Evolutionary conservation across 2,113 vertebrate genomes (phyloP).

Genomic region (Chaetodon trifascialis): DNA sequence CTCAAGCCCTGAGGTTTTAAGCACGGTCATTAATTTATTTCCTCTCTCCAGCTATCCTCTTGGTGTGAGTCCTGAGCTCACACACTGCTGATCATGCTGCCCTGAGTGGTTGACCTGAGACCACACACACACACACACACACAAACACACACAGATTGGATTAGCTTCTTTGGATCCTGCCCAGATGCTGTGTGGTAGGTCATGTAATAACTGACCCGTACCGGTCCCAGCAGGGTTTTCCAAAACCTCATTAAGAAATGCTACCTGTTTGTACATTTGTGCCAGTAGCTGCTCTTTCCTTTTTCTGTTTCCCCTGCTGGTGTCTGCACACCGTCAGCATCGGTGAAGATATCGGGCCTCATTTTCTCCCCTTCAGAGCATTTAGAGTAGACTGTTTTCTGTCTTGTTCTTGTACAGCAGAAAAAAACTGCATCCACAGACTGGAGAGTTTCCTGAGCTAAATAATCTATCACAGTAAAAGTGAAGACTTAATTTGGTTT

Average conservation of each 20-base stretch:
- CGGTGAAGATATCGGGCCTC: background rate
- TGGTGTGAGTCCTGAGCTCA: constrained; percentile 42
- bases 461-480: constrained; percentile 28
- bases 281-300: background rate
- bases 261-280: background rate
- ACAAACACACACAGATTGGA: constrained; percentile 45
- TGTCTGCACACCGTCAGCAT: constrained; percentile 7
- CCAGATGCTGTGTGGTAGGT: constrained; percentile 57
- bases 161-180: constrained; percentile 46
- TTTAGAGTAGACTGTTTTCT: background rate
- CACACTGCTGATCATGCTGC: constrained; percentile 19
- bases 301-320: background rate
- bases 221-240: constrained; percentile 9
- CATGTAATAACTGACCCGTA: constrained; percentile 51
- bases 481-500: constrained; percentile 17
- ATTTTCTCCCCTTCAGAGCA: constrained; percentile 4
- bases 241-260: constrained; percentile 40
- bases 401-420: background rate
- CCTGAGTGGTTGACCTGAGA: constrained; percentile 41
- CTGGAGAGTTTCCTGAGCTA: constrained; percentile 5
- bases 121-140: constrained; percentile 67
- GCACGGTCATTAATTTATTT: constrained; percentile 23
- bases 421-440: background rate
- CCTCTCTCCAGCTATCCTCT: constrained; percentile 19
- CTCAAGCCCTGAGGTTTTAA: background rate